phyloP scores from a whole-genome alignment of 2,888 invertebrate genomes.

The Heliconius ismenius region DNA sequence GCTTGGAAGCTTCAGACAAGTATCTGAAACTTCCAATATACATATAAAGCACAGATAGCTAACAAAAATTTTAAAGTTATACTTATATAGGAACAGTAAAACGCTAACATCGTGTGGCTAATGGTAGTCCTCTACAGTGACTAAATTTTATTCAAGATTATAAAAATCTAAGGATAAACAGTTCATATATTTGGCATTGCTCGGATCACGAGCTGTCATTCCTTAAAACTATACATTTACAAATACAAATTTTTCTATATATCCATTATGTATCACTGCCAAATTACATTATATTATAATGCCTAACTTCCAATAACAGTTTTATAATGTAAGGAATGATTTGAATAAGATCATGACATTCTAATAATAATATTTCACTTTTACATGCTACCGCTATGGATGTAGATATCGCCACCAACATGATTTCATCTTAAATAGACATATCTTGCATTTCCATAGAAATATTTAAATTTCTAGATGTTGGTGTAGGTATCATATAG shows the following conservation, averaged over 20 bases:
- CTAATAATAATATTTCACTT: slow-evolving; percentile 33
- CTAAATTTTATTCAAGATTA: slow-evolving; percentile 34
- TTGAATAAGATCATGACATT: slow-evolving; percentile 23
- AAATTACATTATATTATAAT: slow-evolving; percentile 20
- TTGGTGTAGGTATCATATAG: slow-evolving; percentile 36
- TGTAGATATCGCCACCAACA: slow-evolving; percentile 45
- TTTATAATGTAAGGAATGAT: slow-evolving; percentile 25
- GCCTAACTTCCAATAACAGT: slow-evolving; percentile 28
- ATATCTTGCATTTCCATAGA: neutral
- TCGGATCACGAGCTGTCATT: slow-evolving; percentile 27
- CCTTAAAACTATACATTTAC: slow-evolving; percentile 33
- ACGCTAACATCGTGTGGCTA: slow-evolving; percentile 40
- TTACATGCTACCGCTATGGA: slow-evolving; percentile 40
- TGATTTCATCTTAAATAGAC: neutral
- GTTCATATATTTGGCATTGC: slow-evolving; percentile 37
- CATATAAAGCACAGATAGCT: slow-evolving; percentile 49
- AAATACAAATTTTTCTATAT: slow-evolving; percentile 21
- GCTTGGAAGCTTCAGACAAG: slow-evolving; percentile 46
- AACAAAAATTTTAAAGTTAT: slow-evolving; percentile 40
- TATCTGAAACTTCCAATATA: slow-evolving; percentile 41
- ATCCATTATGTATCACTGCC: slow-evolving; percentile 17
- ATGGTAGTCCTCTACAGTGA: slow-evolving; percentile 37
- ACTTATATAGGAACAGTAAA: slow-evolving; percentile 28
- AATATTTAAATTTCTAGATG: neutral
- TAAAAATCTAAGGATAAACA: slow-evolving; percentile 36